Percentiles rank a stretch among this genome's conserved stretches.
These are phyloP conservation scores for Spodoptera litura DNA, from an alignment of 1,140 invertebrate genomes.

Conservation along the genomic window DNA sequence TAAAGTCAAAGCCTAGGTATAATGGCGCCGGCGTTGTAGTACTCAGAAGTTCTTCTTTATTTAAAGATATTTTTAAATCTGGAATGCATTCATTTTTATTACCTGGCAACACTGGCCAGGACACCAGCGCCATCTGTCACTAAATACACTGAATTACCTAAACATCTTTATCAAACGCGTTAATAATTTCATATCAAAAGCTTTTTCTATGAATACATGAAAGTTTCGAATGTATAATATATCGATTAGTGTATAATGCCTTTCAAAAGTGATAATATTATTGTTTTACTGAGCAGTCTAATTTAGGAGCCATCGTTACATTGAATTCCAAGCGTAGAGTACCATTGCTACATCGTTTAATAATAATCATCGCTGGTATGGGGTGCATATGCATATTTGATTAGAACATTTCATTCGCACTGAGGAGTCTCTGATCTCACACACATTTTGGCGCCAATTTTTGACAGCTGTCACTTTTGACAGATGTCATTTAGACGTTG, in stretches of 20 bases:
- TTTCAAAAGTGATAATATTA: conserved; percentile 48
- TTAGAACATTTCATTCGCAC: too few relatives aligned
- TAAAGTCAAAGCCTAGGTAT: conserved; percentile 60
- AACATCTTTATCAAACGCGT: conserved; percentile 41
- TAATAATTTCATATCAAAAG: conserved; percentile 53
- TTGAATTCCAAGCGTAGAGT: conserved; percentile 47
- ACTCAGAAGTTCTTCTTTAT: conserved; percentile 42
- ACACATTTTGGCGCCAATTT: conserved; percentile 26
- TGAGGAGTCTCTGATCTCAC: too few relatives aligned
- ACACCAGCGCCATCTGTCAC: conserved; percentile 53
- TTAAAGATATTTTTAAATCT: conserved; percentile 51
- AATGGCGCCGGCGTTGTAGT: conserved; percentile 33
- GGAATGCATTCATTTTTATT: conserved; percentile 64
- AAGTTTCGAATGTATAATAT: conserved; percentile 32
- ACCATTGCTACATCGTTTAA: conserved; percentile 36
- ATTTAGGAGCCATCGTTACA: conserved; percentile 57
- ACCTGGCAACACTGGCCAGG: conserved; percentile 39
- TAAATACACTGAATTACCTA: conserved; percentile 48
- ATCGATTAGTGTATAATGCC: conserved; percentile 43
- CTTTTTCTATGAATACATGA: conserved; percentile 45
- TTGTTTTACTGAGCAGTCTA: conserved; percentile 55
- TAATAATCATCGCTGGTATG: conserved; percentile 43
- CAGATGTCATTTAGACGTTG: conserved; percentile 35
- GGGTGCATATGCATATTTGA: conserved; percentile 7
- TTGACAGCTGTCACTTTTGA: conserved; percentile 25